Conservation (phyloP, 2,888 invertebrate species). For the Acanthosepion lycidas region DNA sequence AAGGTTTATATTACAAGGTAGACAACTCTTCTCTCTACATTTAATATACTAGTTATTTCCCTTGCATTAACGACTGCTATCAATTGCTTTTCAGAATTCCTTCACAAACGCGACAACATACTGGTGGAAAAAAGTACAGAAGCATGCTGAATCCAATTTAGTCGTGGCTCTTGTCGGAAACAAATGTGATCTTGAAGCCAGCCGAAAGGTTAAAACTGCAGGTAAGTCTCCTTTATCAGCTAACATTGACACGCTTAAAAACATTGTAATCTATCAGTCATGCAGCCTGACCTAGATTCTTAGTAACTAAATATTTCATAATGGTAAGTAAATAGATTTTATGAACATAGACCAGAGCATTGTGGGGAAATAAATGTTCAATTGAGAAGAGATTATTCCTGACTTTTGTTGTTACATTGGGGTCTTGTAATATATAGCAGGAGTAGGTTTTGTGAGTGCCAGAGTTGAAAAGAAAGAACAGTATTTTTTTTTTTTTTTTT, state of each 20-base stretch:
- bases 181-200: constrained; percentile 47
- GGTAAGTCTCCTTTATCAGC: background rate
- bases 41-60: background rate
- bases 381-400: no score
- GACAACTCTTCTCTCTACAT: background rate
- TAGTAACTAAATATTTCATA: no score
- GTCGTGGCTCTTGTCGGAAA: constrained; percentile 42
- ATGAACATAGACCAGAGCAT: no score
- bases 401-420: no score
- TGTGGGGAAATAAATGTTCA: no score
- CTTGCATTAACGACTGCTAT: background rate
- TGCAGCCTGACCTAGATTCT: no score
- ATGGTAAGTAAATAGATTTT: no score
- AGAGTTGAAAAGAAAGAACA: no score
- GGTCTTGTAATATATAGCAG: no score
- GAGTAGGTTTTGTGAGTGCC: no score
- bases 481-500: no score
- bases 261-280: no score
- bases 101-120: background rate
- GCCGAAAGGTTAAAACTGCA: background rate
- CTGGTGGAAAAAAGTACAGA: constrained; percentile 44
- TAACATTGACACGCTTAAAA: background rate
- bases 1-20: background rate
- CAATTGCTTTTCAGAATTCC: background rate
- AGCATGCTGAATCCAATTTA: background rate